phyloP scores from a whole-genome alignment of 2,797 vertebrate species.

The Pelodytes ibericus region DNA sequence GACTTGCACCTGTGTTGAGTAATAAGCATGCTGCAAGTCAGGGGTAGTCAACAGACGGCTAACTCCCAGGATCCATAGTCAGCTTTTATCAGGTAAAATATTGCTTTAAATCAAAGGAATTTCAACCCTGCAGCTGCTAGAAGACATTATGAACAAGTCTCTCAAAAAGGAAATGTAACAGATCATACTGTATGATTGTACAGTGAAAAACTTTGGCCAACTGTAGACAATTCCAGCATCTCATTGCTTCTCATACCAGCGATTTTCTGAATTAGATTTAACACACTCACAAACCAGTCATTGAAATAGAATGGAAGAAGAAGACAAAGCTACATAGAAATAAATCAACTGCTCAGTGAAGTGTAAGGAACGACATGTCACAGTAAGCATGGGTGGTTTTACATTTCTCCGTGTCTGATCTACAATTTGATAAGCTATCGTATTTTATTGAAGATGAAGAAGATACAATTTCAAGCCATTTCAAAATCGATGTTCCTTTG shows the following conservation, averaged over 20 bases:
- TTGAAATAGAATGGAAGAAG: slow-evolving; percentile 61
- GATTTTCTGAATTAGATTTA: slow-evolving; percentile 64
- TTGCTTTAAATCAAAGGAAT: too few species aligned
- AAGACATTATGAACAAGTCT: too few species aligned
- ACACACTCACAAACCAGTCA: slow-evolving; percentile 63
- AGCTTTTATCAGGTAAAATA: too few species aligned
- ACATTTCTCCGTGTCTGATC: slow-evolving; percentile 53
- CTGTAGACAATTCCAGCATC: slow-evolving; percentile 64
- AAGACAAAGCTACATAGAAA: slow-evolving; percentile 59
- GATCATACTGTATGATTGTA: slow-evolving; percentile 29
- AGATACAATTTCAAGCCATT: slow-evolving; percentile 8
- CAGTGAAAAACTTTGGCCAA: slow-evolving; percentile 61
- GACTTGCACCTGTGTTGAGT: too few species aligned
- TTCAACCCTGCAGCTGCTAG: too few species aligned
- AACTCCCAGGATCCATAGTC: too few species aligned
- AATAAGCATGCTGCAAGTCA: too few species aligned
- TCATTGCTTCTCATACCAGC: slow-evolving; percentile 64
- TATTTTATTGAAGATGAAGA: slow-evolving; percentile 38
- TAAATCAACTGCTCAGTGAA: slow-evolving; percentile 63
- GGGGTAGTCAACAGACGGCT: too few species aligned
- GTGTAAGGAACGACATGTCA: slow-evolving; percentile 55
- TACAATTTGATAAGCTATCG: slow-evolving; percentile 47
- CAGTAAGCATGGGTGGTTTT: slow-evolving; percentile 53
- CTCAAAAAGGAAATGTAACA: slow-evolving; percentile 25
- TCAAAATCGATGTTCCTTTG: slow-evolving; percentile 17